These are phyloP conservation scores for Epinephelus awoara DNA, from an alignment of 2,797 vertebrate genomes.

Conservation along the genomic window DNA sequence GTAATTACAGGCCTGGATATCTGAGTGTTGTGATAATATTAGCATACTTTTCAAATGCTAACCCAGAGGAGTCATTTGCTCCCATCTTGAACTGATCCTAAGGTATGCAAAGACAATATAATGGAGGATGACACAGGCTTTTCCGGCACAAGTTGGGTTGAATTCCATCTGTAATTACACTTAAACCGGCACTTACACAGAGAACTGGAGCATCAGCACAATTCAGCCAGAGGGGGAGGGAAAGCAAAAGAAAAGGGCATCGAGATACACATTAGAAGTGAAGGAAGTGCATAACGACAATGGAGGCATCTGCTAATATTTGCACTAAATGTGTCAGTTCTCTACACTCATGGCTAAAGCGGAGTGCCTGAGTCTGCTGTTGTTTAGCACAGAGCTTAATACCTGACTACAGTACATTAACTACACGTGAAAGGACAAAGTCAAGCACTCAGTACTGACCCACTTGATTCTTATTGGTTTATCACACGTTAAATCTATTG, in stretches of 20 bases:
- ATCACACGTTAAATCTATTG: too few species aligned
- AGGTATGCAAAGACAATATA: slow-evolving; percentile 69
- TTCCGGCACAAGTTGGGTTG: slow-evolving; percentile 52
- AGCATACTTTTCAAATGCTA: slow-evolving; percentile 57
- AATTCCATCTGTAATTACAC: slow-evolving; percentile 70
- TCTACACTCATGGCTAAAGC: not conserved
- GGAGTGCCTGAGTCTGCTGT: not conserved
- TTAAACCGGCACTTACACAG: slow-evolving; percentile 61
- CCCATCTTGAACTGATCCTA: slow-evolving; percentile 73
- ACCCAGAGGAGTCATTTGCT: slow-evolving; percentile 57
- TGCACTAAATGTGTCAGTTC: not conserved
- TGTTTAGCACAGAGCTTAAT: not conserved
- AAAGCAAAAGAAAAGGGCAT: too few species aligned
- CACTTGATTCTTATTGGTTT: not conserved
- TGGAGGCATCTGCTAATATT: not conserved
- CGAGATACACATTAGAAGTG: not conserved
- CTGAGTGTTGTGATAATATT: slow-evolving; percentile 70
- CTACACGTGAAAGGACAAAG: not conserved
- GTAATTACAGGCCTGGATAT: slow-evolving; percentile 39
- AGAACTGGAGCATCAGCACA: slow-evolving; percentile 46
- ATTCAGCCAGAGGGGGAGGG: slow-evolving; percentile 4
- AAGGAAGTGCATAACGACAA: not conserved
- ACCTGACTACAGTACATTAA: not conserved
- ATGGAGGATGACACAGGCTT: slow-evolving; percentile 72
- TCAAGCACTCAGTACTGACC: not conserved